Conservation (phyloP, 2,888 invertebrate species). For the Marasmarcha lunaedactyla region DNA sequence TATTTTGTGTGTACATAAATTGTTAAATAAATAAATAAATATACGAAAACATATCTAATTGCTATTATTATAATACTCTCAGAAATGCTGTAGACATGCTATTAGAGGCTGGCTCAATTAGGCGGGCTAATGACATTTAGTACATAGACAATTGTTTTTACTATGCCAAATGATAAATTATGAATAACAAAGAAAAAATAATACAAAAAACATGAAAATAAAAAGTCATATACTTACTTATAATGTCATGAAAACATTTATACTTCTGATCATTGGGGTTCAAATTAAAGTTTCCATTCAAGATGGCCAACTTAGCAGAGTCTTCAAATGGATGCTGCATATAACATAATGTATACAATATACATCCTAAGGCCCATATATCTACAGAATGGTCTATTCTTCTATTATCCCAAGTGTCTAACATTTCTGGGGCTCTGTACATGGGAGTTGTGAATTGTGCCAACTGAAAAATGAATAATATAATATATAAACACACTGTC, state of each 20-base stretch:
- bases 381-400: conserved; percentile 92
- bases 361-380: conserved; percentile 97
- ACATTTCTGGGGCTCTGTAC: conserved; percentile 99
- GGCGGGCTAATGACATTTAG: too few relatives aligned
- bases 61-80: too few relatives aligned
- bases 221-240: conserved; percentile 77
- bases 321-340: conserved; percentile 98
- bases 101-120: too few relatives aligned
- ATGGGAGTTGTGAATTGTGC: conserved; percentile 88
- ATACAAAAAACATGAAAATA: too few relatives aligned
- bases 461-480: conserved; percentile 60
- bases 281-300: conserved; percentile 94
- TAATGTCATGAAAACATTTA: conserved; percentile 89
- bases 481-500: neutral
- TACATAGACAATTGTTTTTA: too few relatives aligned
- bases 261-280: conserved; percentile 85
- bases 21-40: too few relatives aligned
- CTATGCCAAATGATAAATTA: too few relatives aligned
- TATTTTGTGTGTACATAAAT: too few relatives aligned
- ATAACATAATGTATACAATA: conserved; percentile 92
- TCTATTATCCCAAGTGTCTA: conserved; percentile 97
- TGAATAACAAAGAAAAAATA: too few relatives aligned
- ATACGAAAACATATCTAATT: too few relatives aligned
- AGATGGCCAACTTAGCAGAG: conserved; percentile 92
- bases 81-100: too few relatives aligned